Conservation (phyloP, 1,140 invertebrate species). For the Sinella curviseta region DNA sequence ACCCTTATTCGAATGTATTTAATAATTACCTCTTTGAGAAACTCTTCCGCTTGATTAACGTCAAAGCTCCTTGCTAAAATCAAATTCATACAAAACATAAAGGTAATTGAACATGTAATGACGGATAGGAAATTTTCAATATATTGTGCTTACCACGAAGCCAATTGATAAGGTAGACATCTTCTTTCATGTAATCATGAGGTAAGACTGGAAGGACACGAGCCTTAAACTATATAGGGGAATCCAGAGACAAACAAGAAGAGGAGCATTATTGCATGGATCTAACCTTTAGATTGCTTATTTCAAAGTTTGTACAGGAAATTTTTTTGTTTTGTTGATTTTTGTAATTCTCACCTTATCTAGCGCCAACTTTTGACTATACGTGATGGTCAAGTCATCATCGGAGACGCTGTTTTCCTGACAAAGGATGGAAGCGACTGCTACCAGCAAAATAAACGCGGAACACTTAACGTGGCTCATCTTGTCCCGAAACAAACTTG, state of each 20-base stretch:
- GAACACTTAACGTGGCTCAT: neutral
- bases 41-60: constrained; percentile 11
- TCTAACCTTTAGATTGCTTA: too few relatives aligned
- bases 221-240: neutral
- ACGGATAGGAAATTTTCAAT: too few relatives aligned
- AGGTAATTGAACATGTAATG: too few relatives aligned
- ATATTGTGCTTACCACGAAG: too few relatives aligned
- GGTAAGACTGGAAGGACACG: neutral
- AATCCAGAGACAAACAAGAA: neutral
- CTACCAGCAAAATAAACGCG: neutral
- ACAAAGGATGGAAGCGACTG: neutral
- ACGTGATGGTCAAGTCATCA: neutral
- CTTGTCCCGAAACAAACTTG: too few relatives aligned
- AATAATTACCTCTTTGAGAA: neutral
- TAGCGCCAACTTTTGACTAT: neutral
- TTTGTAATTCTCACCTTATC: too few relatives aligned
- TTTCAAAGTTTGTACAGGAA: too few relatives aligned
- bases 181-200: constrained; percentile 6
- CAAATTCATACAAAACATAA: too few relatives aligned
- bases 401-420: neutral
- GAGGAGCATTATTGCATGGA: too few relatives aligned
- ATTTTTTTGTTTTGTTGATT: too few relatives aligned
- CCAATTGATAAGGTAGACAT: neutral
- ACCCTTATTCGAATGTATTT: too few relatives aligned
- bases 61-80: constrained; percentile 4